phyloP scores from a whole-genome alignment of 2,888 invertebrate species.

The Megalurothrips usitatus region DNA sequence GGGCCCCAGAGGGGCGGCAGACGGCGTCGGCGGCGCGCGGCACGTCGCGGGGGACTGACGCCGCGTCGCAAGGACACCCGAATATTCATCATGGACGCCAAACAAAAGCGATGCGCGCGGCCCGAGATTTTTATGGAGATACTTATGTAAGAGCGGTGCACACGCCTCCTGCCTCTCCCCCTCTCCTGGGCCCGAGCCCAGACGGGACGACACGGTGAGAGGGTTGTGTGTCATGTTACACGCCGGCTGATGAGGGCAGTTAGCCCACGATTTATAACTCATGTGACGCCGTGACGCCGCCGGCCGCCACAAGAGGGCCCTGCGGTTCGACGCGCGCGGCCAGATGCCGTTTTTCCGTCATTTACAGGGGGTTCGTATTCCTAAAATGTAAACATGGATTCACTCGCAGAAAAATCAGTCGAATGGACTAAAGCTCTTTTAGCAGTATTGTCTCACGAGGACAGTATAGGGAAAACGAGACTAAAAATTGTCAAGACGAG shows the following conservation, averaged over 20 bases:
- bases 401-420: too few species aligned
- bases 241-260: conserved; percentile 18
- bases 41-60: too few species aligned
- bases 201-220: background rate
- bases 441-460: too few species aligned
- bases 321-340: background rate
- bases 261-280: conserved; percentile 15
- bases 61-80: background rate
- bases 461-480: too few species aligned
- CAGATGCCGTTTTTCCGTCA: background rate
- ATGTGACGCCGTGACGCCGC: background rate
- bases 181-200: background rate
- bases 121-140: conserved; percentile 3
- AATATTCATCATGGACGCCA: background rate
- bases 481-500: too few species aligned
- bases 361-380: too few species aligned
- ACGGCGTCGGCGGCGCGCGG: background rate
- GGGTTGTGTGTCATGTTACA: conserved; percentile 24
- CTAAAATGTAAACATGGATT: too few species aligned
- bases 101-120: background rate
- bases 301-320: background rate
- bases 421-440: too few species aligned
- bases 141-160: background rate
- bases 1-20: background rate
- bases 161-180: background rate